These are phyloP conservation scores for Porites lobata DNA, from an alignment of 92 coral and sea anemone species.

Conservation along the genomic window DNA sequence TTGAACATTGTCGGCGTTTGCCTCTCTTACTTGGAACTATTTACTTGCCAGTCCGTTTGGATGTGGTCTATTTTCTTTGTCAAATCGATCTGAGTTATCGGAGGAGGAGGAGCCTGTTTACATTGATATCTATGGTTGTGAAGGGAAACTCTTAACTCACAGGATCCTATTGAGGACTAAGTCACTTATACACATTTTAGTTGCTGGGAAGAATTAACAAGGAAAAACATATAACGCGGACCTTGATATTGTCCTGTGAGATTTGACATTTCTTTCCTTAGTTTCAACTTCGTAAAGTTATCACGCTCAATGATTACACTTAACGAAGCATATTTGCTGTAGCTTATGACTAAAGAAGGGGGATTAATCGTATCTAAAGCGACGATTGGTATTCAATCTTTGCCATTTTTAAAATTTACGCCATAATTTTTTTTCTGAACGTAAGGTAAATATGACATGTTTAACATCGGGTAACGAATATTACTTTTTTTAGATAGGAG, in stretches of 20 bases:
- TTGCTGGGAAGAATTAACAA: background rate
- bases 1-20: constrained; percentile 13
- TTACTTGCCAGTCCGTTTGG: constrained; percentile 31
- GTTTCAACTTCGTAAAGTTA: constrained; percentile 7
- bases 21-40: background rate
- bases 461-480: background rate
- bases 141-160: background rate
- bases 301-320: background rate
- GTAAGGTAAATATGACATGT: constrained; percentile 1
- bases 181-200: background rate
- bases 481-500: background rate
- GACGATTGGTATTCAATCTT: background rate
- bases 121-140: background rate
- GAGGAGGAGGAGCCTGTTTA: constrained; percentile 32
- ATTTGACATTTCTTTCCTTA: constrained; percentile 38
- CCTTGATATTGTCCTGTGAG: background rate
- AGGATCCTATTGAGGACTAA: constrained; percentile 5
- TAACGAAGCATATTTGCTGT: background rate
- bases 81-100: constrained; percentile 1
- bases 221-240: background rate
- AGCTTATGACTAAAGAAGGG: background rate
- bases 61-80: constrained; percentile 21
- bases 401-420: background rate
- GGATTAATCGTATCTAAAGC: background rate
- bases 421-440: background rate